Base-by-base conservation (phyloP, 2,113 vertebrate species). In the Prunella himalayana region DNA sequence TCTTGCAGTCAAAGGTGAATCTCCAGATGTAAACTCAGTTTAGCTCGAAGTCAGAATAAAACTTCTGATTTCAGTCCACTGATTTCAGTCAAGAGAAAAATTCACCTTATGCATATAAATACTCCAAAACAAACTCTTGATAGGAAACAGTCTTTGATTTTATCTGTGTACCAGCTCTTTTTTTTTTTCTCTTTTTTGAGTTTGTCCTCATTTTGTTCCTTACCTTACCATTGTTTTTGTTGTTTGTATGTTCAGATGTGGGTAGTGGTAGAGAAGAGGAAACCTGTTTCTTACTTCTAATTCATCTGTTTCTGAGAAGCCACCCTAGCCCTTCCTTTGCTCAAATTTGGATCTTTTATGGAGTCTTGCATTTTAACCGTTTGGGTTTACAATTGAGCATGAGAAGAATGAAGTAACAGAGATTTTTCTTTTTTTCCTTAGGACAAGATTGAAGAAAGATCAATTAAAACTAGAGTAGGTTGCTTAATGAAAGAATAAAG, bases 191-290 rank as follows among this genome's bases (percentile, higher is more conserved):
- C 50, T 49, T 85, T 78, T 71, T 72, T 89, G 12, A 92, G 79
- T 95, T 94, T 96, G 94, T 96, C 96, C 84, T 59, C 96, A 92
- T 96, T 97, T 97, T 97, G 94, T 96, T 96, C 92, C 91, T 92
- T 94, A 86, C 84, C 91, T 90, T 88, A 97, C 88, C 95, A 93
- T 94, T 90, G 42, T 94, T 94, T 80, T 83, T 95, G 94, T 96
- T 97, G 82, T 94, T 88, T 97, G 94, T 95, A 89, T 93, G 91
- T 96, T 98, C 91, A 97, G 97, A 98, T 98, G 97, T 98, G 98
- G 97, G 96, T 97, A 97, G 96, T 91, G 94, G 97, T 91, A 85
- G 77, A 92, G 94, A 94, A 96, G 80, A 97, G 96, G 97, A 98
- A 98, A 83, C 70, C 23, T 96, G 82, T 81, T 86, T 95, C 60